Percentiles rank a stretch among this genome's conserved stretches.
Evolutionary conservation across 2,113 vertebrate genomes (phyloP).

Genomic region (Andinoacara biseriatus): DNA sequence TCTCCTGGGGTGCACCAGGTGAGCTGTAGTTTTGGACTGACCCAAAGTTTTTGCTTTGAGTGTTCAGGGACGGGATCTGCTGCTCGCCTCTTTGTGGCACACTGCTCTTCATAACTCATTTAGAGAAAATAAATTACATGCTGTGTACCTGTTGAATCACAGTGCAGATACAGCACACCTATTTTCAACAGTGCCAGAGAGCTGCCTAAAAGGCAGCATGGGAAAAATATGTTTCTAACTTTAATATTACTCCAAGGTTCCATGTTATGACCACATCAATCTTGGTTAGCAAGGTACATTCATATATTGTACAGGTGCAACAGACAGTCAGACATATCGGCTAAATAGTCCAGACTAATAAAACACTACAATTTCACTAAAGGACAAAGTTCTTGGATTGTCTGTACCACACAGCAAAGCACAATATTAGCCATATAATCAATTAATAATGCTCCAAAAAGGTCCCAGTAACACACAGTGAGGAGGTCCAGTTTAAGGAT

Average conservation of each 20-base stretch:
- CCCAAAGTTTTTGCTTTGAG: constrained; percentile 8
- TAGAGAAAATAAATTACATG: constrained; percentile 26
- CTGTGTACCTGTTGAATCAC: constrained; percentile 7
- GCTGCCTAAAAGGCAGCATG: background rate
- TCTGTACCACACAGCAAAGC: background rate
- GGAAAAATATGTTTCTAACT: background rate
- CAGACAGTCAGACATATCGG: too few relatives aligned
- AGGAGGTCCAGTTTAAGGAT: background rate
- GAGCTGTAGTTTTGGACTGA: background rate
- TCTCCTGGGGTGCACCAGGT: background rate
- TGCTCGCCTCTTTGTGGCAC: constrained; percentile 6
- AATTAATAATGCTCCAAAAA: background rate
- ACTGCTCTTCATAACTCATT: constrained; percentile 28
- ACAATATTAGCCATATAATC: background rate
- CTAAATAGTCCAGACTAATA: background rate
- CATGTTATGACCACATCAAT: background rate
- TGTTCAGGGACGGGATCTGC: background rate
- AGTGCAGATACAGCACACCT: background rate
- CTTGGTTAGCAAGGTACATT: too few relatives aligned
- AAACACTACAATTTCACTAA: background rate
- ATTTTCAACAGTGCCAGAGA: constrained; percentile 7
- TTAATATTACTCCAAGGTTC: background rate
- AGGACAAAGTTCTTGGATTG: background rate
- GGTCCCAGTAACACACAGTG: background rate
- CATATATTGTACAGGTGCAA: too few relatives aligned